Conservation (phyloP, 2,888 invertebrate species). For the Mechanitis mazaeus region DNA sequence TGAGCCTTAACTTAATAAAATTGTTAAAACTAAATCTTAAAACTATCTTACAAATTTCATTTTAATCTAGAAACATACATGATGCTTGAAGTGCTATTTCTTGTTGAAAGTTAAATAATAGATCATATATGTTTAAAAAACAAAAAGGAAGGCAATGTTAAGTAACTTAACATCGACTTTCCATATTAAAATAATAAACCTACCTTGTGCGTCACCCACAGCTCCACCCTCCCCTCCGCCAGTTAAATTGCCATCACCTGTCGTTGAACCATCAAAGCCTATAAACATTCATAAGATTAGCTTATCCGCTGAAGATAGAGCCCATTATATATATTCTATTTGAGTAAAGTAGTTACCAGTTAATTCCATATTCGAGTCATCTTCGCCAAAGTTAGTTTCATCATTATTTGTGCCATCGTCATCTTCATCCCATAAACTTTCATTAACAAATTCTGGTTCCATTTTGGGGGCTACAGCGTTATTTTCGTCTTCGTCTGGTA, state of each 20-base stretch:
- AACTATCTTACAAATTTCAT: constrained; percentile 70
- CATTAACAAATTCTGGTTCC: constrained; percentile 81
- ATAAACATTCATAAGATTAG: background rate
- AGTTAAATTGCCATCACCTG: constrained; percentile 72
- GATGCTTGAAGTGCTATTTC: constrained; percentile 28
- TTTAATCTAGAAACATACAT: constrained; percentile 39
- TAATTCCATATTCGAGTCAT: constrained; percentile 81
- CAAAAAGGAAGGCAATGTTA: constrained; percentile 24
- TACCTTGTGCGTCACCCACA: constrained; percentile 77
- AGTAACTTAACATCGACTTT: constrained; percentile 26
- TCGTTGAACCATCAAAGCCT: constrained; percentile 73
- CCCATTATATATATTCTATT: background rate
- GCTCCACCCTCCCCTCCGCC: constrained; percentile 72
- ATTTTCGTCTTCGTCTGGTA: constrained; percentile 73
- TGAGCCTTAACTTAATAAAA: constrained; percentile 32
- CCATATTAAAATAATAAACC: constrained; percentile 50
- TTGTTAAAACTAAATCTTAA: constrained; percentile 25
- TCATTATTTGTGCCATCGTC: constrained; percentile 80
- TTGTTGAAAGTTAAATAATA: constrained; percentile 2
- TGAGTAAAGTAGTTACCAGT: constrained; percentile 50
- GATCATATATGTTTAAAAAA: constrained; percentile 33
- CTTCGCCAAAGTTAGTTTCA: constrained; percentile 80
- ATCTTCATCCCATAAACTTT: constrained; percentile 77
- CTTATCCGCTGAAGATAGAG: background rate
- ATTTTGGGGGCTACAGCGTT: constrained; percentile 80